Percentiles rank a stretch among this genome's conserved stretches.
phyloP scores from a whole-genome alignment of 1,140 invertebrate genomes.

The Doryteuthis pealeii region DNA sequence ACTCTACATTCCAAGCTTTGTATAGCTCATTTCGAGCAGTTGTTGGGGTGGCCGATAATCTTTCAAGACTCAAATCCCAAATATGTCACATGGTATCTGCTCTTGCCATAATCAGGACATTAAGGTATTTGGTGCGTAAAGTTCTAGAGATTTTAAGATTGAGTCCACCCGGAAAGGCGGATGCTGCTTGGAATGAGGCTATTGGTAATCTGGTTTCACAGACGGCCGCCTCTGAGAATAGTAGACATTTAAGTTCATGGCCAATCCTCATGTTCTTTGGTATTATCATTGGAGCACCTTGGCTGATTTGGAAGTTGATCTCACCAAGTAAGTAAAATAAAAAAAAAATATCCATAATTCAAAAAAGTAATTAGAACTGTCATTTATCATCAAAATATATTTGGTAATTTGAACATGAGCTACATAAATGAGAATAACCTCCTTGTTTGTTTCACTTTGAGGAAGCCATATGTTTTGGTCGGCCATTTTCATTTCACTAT shows the following conservation, averaged over 20 bases:
- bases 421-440: no score
- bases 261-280: conserved; percentile 77
- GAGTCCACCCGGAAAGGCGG: conserved; percentile 42
- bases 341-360: not conserved
- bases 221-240: conserved; percentile 22
- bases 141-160: conserved; percentile 69
- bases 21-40: conserved; percentile 94
- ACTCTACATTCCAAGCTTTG: conserved; percentile 92
- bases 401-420: no score
- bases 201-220: conserved; percentile 24
- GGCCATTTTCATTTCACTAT: no score
- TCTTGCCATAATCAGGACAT: conserved; percentile 75
- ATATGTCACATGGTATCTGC: conserved; percentile 83
- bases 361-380: no score
- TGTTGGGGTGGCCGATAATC: conserved; percentile 91
- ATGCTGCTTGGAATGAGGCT: conserved; percentile 55
- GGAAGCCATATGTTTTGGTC: no score
- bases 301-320: conserved; percentile 85
- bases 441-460: no score
- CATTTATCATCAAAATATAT: no score
- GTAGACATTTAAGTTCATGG: conserved; percentile 60
- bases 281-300: conserved; percentile 85
- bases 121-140: conserved; percentile 79
- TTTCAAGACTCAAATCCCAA: conserved; percentile 78
- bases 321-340: conserved; percentile 42